Evolutionary conservation across 2,797 vertebrate genomes (phyloP).

Genomic region (Arnoldichthys spilopterus): DNA sequence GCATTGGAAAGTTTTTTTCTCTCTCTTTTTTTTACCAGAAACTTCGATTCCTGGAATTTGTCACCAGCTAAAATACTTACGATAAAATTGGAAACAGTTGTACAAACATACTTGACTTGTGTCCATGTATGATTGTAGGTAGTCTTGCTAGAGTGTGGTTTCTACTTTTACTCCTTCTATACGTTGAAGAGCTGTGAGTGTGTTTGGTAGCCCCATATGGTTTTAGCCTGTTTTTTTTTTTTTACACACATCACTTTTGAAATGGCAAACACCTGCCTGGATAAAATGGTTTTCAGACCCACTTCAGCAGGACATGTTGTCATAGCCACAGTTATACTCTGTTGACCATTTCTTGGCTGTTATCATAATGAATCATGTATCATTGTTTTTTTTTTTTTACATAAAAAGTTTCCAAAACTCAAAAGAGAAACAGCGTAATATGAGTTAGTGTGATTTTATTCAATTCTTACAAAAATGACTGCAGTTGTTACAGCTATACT

Average conservation of each 20-base stretch:
- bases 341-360: too few relatives aligned
- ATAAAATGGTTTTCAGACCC: not conserved
- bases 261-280: not conserved
- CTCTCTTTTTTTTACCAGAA: not conserved
- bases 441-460: too few relatives aligned
- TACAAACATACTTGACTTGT: slow-evolving; percentile 26
- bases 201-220: not conserved
- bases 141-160: not conserved
- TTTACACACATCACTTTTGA: not conserved
- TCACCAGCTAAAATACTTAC: slow-evolving; percentile 14
- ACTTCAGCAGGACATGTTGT: not conserved
- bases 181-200: not conserved
- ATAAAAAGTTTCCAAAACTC: too few relatives aligned
- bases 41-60: slow-evolving; percentile 28
- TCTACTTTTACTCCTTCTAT: not conserved
- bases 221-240: not conserved
- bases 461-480: too few relatives aligned
- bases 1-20: not conserved
- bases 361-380: too few relatives aligned
- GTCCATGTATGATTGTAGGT: not conserved
- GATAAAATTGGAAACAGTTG: slow-evolving; percentile 33
- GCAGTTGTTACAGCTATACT: too few relatives aligned
- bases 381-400: too few relatives aligned
- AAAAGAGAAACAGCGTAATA: too few relatives aligned
- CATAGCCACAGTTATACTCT: too few relatives aligned